A percentile compares a stretch with the other conserved stretches of the same genome.
Conservation (phyloP, 2,888 invertebrate genomes). For the Omphaloscelis lunosa region DNA sequence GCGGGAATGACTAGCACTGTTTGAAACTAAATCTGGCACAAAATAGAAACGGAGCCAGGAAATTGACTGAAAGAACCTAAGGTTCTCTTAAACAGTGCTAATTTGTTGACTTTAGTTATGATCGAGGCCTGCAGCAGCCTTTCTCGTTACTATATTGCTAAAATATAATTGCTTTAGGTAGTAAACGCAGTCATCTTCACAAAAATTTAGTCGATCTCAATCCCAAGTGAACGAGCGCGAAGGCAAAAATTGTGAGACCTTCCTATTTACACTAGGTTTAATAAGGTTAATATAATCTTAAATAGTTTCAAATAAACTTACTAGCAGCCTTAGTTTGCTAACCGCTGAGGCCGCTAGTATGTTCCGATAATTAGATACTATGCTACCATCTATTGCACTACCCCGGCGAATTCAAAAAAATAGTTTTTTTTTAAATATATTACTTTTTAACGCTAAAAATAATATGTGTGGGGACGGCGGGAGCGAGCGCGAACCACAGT, state of each 20-base stretch:
- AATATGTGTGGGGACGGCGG: slow-evolving; percentile 62
- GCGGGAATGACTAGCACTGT: slow-evolving; percentile 6
- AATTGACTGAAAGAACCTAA: slow-evolving; percentile 22
- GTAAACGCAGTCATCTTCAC: slow-evolving; percentile 58
- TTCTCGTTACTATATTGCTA: slow-evolving; percentile 21
- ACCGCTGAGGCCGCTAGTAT: slow-evolving; percentile 43
- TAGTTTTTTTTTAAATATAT: slow-evolving; percentile 77
- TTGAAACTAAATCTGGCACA: slow-evolving; percentile 19
- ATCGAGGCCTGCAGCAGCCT: neutral
- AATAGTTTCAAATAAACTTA: slow-evolving; percentile 58
- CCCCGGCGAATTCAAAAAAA: slow-evolving; percentile 88
- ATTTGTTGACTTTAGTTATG: neutral
- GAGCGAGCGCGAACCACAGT: slow-evolving; percentile 33
- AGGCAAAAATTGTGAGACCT: slow-evolving; percentile 77
- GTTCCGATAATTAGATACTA: slow-evolving; percentile 71
- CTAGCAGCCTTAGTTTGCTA: slow-evolving; percentile 45
- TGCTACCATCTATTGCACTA: slow-evolving; percentile 89
- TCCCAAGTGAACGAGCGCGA: slow-evolving; percentile 68
- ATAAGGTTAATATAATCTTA: slow-evolving; percentile 78
- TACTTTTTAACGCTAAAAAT: slow-evolving; percentile 78
- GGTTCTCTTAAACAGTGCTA: slow-evolving; percentile 28
- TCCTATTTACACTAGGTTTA: slow-evolving; percentile 77
- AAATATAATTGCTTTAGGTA: slow-evolving; percentile 50
- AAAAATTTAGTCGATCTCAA: slow-evolving; percentile 59
- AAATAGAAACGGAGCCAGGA: slow-evolving; percentile 38